These are phyloP conservation scores for Lottia gigantea DNA, from an alignment of 2,888 invertebrate genomes.

Conservation along the genomic window DNA sequence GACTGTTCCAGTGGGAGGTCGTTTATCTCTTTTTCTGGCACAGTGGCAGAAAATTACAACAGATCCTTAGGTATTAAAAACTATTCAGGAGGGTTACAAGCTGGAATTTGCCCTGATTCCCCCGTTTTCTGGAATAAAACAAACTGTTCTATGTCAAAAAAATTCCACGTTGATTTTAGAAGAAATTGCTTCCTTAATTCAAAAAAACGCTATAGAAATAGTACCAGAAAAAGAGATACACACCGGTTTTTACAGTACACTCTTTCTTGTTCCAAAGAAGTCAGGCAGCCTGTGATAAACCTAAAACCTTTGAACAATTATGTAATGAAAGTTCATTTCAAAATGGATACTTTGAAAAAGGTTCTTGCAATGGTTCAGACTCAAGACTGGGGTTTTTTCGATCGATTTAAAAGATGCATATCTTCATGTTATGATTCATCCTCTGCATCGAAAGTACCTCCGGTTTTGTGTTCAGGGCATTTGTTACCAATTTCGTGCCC, in stretches of 20 bases:
- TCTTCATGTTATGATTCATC: neutral
- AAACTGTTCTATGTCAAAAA: neutral
- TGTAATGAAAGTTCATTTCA: neutral
- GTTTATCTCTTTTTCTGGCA: constrained; percentile 4
- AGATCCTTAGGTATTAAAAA: neutral
- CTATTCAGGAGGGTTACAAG: neutral
- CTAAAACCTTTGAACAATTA: neutral
- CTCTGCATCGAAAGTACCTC: neutral
- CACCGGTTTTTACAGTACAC: neutral
- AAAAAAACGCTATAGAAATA: constrained; percentile 1
- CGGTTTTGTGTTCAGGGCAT: neutral
- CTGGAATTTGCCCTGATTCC: neutral
- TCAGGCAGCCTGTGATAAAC: neutral
- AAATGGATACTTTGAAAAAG: neutral
- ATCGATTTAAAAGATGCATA: constrained; percentile 1
- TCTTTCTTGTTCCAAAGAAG: neutral
- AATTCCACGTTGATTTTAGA: neutral
- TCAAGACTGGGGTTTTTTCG: neutral
- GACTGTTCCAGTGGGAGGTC: constrained; percentile 5
- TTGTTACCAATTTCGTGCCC: neutral
- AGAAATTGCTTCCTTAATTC: neutral
- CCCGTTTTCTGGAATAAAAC: neutral
- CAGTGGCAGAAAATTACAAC: neutral
- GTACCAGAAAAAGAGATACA: neutral
- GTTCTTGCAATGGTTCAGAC: neutral